These are phyloP conservation scores for Darevskia mixta DNA, from an alignment of 2,797 vertebrate species.

Conservation along the genomic window DNA sequence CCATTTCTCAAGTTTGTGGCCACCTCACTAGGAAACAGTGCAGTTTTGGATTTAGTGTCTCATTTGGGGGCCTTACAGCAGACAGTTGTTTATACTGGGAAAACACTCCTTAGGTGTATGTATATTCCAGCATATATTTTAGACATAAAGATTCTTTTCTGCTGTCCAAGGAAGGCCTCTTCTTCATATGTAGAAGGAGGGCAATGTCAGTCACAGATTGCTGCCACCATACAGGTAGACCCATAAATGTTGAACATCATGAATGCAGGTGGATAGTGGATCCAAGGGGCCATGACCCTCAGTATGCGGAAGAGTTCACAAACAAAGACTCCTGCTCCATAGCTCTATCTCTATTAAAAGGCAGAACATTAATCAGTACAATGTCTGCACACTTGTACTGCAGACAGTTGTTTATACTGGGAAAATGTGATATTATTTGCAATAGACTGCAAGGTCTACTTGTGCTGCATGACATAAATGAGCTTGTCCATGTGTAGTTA, in stretches of 20 bases:
- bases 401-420: background rate
- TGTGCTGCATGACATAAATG: background rate
- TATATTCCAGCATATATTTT: background rate
- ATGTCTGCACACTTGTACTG: background rate
- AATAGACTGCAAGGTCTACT: background rate
- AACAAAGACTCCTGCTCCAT: background rate
- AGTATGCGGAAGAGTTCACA: background rate
- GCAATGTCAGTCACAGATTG: background rate
- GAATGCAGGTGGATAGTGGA: background rate
- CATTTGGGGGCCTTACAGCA: too few relatives aligned
- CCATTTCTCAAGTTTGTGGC: too few relatives aligned
- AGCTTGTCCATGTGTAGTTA: background rate
- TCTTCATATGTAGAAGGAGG: background rate
- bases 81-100: too few relatives aligned
- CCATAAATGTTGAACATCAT: background rate
- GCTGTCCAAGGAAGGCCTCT: background rate
- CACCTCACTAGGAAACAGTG: too few relatives aligned
- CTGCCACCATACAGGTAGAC: background rate
- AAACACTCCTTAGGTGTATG: background rate
- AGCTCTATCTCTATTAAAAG: background rate
- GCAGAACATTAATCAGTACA: slow-evolving; percentile 12
- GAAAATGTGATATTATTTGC: background rate
- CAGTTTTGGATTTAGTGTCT: background rate
- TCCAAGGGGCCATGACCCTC: slow-evolving; percentile 16
- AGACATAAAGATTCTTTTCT: background rate